Evolutionary conservation across 2,888 invertebrate species (phyloP).

Genomic region (Stenchaetothrips biformis): DNA sequence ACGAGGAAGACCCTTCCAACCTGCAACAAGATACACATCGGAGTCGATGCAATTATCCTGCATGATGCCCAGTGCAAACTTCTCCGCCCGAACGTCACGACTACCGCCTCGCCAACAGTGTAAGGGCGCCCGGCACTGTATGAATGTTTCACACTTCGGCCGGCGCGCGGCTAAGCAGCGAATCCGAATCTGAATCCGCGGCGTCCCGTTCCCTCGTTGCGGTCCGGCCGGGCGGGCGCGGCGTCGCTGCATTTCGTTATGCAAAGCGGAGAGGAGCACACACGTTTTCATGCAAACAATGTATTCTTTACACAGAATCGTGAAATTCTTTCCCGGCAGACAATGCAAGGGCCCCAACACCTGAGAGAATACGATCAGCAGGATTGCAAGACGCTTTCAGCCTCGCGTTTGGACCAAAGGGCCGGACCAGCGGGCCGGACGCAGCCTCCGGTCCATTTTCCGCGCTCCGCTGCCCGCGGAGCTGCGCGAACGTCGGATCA

Average conservation of each 20-base stretch:
- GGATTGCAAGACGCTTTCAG: neutral
- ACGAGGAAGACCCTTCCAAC: too few species aligned
- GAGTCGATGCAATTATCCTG: too few species aligned
- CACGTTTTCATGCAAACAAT: constrained; percentile 22
- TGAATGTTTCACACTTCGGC: constrained; percentile 9
- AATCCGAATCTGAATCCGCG: neutral
- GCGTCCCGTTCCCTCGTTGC: neutral
- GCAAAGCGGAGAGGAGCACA: constrained; percentile 11
- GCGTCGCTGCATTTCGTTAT: constrained; percentile 22
- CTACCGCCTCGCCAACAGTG: too few species aligned
- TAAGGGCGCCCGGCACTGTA: neutral
- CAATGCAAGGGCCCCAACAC: constrained; percentile 10
- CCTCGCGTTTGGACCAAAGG: neutral
- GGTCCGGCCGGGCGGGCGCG: neutral
- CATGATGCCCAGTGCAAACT: too few species aligned
- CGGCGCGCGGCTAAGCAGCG: neutral
- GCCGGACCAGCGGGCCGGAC: neutral
- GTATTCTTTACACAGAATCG: constrained; percentile 22
- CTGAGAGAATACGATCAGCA: constrained; percentile 22
- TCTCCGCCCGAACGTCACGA: too few species aligned
- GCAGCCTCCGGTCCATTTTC: too few species aligned
- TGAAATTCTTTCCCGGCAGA: constrained; percentile 11
- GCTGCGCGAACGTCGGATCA: too few species aligned
- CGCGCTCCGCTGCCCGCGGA: too few species aligned
- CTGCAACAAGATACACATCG: too few species aligned